Evolutionary conservation across 2,797 vertebrate species (phyloP).

Genomic region (Gallinago solitaria): DNA sequence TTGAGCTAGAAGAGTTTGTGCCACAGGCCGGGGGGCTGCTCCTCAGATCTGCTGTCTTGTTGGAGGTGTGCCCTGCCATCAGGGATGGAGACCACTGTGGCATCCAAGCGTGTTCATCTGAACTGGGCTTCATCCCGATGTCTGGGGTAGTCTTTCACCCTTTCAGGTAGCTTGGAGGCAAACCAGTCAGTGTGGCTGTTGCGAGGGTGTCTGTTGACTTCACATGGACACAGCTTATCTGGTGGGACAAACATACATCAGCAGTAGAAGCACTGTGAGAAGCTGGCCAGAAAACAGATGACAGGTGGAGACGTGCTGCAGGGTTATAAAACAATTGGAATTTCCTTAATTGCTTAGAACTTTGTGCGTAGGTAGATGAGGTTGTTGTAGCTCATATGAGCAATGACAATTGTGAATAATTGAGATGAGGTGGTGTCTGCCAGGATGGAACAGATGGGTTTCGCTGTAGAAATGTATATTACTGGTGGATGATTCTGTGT

Average conservation of each 20-base stretch:
- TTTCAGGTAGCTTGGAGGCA: not conserved
- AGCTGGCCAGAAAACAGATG: not conserved
- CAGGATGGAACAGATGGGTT: not conserved
- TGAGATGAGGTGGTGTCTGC: not conserved
- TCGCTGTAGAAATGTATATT: not conserved
- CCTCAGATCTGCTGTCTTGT: not conserved
- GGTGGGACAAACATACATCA: fast-evolving
- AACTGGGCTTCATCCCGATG: not conserved
- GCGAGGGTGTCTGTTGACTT: not conserved
- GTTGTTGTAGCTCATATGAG: not conserved
- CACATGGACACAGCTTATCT: fast-evolving
- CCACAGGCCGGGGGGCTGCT: not conserved
- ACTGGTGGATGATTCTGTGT: fast-evolving
- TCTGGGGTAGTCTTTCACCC: not conserved
- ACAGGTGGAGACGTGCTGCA: not conserved
- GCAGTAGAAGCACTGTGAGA: not conserved
- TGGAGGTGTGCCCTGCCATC: not conserved
- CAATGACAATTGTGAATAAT: not conserved
- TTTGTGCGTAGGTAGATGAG: not conserved
- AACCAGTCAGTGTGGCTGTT: not conserved
- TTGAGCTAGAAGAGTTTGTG: not conserved
- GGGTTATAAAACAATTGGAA: not conserved
- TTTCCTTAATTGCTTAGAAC: not conserved
- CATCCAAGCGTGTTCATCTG: not conserved
- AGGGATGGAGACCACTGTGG: not conserved